Base-by-base conservation (phyloP, 2,113 vertebrate species). In the Cyrtonyx montezumae region DNA sequence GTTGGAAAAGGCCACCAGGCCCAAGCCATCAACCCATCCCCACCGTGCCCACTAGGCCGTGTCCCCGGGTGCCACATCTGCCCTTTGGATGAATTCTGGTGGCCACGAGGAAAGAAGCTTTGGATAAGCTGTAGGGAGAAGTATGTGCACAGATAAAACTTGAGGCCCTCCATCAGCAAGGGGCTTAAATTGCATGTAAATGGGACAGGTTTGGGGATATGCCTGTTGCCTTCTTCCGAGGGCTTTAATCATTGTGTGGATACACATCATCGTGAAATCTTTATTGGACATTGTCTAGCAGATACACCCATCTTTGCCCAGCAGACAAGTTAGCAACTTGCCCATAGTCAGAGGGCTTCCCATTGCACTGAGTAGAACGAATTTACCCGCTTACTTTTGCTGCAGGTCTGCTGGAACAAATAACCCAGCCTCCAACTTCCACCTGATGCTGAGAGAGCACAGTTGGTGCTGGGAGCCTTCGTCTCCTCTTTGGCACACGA, bases 381-480 rank as follows among this genome's bases (percentile, higher is more conserved):
- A 67, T 40, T 61, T 51, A 42, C 85, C 49, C 63, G 2, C 36
- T 73, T 18, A 5, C 8, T 79, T 45, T 17, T 69, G 49, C 91
- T 62, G 71, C 79, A 43, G 84, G 32, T 71, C 67, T 49, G 42
- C 10, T 17, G 68, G 13, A 28, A 37, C 2, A n/a, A n/a, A 5
- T 42, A 36, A 23, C 56, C 36, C 3, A 0, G 62, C 23, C 4
- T 4, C 10, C 5, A 11, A 13, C 46, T 55, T 23, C 0, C 13
- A 0, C 26, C 28, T 46, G 65, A 10, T 59, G 88, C 88, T 87
- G n/a, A 2, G 49, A 73, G 55, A 37, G 76, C 71, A 6, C 53
- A 56, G 53, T 6, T n/a, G 55, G 2, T n/a, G 71, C 88, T 51
- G 76, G 76, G 65, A 90, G 78, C 93, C 46, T 23, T 25, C 0